Conservation (phyloP, 1,140 invertebrate genomes). For the Nymphalis io region DNA sequence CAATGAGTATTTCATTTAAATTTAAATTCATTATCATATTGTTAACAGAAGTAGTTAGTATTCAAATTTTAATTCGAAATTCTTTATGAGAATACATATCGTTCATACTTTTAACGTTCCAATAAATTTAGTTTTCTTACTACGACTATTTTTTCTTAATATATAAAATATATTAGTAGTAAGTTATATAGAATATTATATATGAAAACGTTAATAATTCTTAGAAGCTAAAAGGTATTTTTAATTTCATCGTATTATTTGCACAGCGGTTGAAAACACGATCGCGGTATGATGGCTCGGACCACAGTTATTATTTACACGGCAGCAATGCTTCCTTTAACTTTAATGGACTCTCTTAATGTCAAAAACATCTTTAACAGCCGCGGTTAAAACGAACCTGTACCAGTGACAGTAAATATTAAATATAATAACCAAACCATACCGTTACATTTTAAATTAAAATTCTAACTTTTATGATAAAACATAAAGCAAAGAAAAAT, state of each 20-base stretch:
- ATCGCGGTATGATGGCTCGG: slow-evolving; percentile 24
- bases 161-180: no score
- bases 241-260: slow-evolving; percentile 22
- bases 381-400: slow-evolving; percentile 46
- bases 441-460: slow-evolving; percentile 1
- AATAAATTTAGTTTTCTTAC: no score
- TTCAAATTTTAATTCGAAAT: no score
- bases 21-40: neutral
- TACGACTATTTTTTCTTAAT: no score
- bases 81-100: no score
- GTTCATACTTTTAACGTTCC: no score
- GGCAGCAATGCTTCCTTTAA: slow-evolving; percentile 47
- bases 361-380: slow-evolving; percentile 65
- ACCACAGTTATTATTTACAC: slow-evolving; percentile 65
- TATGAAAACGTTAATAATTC: neutral
- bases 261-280: slow-evolving; percentile 20
- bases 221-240: slow-evolving; percentile 8
- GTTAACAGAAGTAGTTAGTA: no score
- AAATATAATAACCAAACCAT: neutral
- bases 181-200: no score
- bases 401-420: slow-evolving; percentile 37
- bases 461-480: neutral
- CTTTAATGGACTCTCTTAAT: slow-evolving; percentile 57
- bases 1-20: slow-evolving; percentile 11
- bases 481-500: neutral